These are phyloP conservation scores for Anabas testudineus DNA, from an alignment of 2,797 vertebrate species.

Conservation along the genomic window DNA sequence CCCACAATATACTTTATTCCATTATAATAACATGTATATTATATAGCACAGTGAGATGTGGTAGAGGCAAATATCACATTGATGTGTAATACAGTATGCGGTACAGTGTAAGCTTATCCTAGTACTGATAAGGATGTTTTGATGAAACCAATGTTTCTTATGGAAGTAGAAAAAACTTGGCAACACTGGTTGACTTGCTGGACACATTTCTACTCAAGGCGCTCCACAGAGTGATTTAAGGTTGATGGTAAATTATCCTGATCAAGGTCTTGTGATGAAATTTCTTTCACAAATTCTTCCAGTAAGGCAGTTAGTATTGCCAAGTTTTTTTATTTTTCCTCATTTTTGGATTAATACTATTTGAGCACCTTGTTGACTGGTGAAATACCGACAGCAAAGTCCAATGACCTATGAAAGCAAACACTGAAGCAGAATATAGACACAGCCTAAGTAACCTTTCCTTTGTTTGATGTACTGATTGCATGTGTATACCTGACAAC, in stretches of 20 bases:
- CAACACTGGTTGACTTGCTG: too few relatives aligned
- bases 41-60: background rate
- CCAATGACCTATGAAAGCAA: background rate
- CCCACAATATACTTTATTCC: background rate
- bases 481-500: slow-evolving; percentile 86
- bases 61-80: too few relatives aligned
- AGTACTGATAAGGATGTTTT: background rate
- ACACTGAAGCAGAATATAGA: background rate
- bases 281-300: background rate
- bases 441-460: slow-evolving; percentile 1
- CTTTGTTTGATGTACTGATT: slow-evolving; percentile 36
- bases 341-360: background rate
- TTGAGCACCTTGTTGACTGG: background rate
- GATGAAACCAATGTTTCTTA: background rate
- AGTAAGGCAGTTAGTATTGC: background rate
- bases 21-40: background rate
- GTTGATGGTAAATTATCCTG: too few relatives aligned
- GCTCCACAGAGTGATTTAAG: too few relatives aligned
- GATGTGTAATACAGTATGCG: background rate
- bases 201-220: too few relatives aligned
- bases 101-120: background rate
- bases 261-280: too few relatives aligned
- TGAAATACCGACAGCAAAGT: too few relatives aligned
- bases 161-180: too few relatives aligned
- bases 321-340: background rate